Percentiles rank a stretch among this genome's conserved stretches.
These are phyloP conservation scores for Euphydryas editha DNA, from an alignment of 2,888 invertebrate genomes.

Conservation along the genomic window DNA sequence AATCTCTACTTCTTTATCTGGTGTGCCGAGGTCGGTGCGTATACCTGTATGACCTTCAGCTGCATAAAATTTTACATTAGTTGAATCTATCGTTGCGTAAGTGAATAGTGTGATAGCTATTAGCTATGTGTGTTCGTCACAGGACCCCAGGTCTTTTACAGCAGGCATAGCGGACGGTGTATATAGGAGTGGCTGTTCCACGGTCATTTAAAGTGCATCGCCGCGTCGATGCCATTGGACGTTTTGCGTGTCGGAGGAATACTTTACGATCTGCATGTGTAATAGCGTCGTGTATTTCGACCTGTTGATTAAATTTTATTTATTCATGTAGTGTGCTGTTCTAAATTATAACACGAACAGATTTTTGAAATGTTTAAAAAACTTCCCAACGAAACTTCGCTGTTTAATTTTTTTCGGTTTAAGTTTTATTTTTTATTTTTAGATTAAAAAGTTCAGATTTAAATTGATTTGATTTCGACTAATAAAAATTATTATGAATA, in stretches of 20 bases:
- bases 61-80: too few species aligned
- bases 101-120: neutral
- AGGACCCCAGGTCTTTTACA: slow-evolving; percentile 5
- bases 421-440: too few species aligned
- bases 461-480: neutral
- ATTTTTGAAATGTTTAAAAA: too few species aligned
- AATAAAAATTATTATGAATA: neutral
- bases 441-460: neutral
- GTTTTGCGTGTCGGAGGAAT: slow-evolving; percentile 29
- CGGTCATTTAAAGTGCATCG: slow-evolving; percentile 41
- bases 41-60: too few species aligned
- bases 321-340: slow-evolving; percentile 42
- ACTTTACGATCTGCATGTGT: slow-evolving; percentile 39
- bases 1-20: too few species aligned
- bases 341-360: slow-evolving; percentile 5
- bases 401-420: neutral
- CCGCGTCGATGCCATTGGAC: slow-evolving; percentile 36
- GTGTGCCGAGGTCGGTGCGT: too few species aligned
- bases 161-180: slow-evolving; percentile 6
- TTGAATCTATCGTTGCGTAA: too few species aligned
- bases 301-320: slow-evolving; percentile 52
- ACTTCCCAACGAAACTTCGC: too few species aligned
- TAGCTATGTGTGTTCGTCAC: neutral
- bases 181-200: slow-evolving; percentile 10
- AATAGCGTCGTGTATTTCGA: slow-evolving; percentile 31